Percentiles rank a stretch among this genome's conserved stretches.
These are phyloP conservation scores for Papilio polyxenes DNA, from an alignment of 1,140 invertebrate genomes.

Conservation along the genomic window DNA sequence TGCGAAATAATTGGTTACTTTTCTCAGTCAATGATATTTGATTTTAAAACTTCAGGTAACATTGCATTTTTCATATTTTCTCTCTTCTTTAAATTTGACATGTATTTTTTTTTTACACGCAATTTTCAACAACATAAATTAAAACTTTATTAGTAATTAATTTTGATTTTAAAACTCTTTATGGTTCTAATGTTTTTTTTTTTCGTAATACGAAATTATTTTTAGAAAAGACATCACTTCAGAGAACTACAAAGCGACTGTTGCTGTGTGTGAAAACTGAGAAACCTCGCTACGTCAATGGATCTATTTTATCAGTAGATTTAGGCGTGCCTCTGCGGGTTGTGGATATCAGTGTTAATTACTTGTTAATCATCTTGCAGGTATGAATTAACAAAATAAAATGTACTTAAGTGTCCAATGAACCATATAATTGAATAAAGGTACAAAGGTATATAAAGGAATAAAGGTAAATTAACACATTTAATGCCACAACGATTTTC, in stretches of 20 bases:
- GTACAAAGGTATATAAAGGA: too few species aligned
- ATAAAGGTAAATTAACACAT: too few species aligned
- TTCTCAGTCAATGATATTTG: conserved; percentile 45
- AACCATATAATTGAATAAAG: too few species aligned
- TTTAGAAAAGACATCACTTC: conserved; percentile 38
- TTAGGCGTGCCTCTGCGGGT: conserved; percentile 49
- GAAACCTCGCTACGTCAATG: conserved; percentile 47
- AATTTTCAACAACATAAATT: too few species aligned
- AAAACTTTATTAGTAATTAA: neutral
- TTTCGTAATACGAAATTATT: conserved; percentile 2
- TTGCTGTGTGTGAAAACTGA: conserved; percentile 40
- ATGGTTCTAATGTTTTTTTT: neutral
- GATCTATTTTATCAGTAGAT: conserved; percentile 46
- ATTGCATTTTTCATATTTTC: neutral
- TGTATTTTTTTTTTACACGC: too few species aligned
- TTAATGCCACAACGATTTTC: too few species aligned
- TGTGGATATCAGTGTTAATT: conserved; percentile 56
- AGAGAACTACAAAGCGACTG: conserved; percentile 47
- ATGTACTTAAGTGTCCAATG: neutral
- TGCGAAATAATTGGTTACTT: conserved; percentile 42
- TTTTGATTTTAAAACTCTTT: neutral
- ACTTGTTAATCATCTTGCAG: conserved; percentile 63
- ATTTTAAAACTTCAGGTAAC: conserved; percentile 46
- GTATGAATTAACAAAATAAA: conserved; percentile 41
- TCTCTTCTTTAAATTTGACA: neutral